Evolutionary conservation across 2,888 invertebrate genomes (phyloP).

Genomic region (Fabriciana adippe): DNA sequence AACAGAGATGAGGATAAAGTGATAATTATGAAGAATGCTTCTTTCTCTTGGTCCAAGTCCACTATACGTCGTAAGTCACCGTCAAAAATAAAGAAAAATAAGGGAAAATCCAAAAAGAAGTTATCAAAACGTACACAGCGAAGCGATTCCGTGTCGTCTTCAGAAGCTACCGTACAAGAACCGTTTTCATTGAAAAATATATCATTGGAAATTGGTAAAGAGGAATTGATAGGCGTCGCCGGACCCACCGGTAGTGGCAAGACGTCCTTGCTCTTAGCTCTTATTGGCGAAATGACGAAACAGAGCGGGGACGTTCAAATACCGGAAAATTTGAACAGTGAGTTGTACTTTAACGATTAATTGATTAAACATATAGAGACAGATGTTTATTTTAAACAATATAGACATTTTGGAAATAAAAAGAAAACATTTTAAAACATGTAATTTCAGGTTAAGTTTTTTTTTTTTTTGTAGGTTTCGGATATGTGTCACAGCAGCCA

Average conservation of each 20-base stretch:
- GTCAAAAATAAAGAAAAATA: conserved; percentile 66
- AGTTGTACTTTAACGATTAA: conserved; percentile 39
- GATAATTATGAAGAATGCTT: conserved; percentile 82
- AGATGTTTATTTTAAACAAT: background rate
- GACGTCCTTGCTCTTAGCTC: conserved; percentile 90
- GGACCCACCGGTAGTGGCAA: conserved; percentile 97
- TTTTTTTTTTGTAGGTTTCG: conserved; percentile 84
- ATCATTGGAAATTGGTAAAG: conserved; percentile 77
- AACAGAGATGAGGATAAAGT: conserved; percentile 79
- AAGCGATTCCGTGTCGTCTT: conserved; percentile 60
- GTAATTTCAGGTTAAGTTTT: background rate
- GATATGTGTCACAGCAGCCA: conserved; percentile 92
- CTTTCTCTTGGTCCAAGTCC: conserved; percentile 83
- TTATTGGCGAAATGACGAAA: conserved; percentile 92
- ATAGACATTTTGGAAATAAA: background rate
- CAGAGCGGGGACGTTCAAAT: conserved; percentile 86
- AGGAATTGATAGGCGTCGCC: conserved; percentile 92
- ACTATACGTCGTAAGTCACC: conserved; percentile 55
- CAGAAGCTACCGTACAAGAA: conserved; percentile 49
- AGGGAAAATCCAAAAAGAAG: conserved; percentile 75
- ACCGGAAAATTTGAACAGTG: conserved; percentile 85
- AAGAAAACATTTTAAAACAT: no score
- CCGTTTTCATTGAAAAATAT: conserved; percentile 66
- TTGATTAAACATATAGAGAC: background rate
- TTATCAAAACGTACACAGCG: conserved; percentile 57